Conservation (phyloP, 2,113 vertebrate genomes). For the Australoheros scitulus region DNA sequence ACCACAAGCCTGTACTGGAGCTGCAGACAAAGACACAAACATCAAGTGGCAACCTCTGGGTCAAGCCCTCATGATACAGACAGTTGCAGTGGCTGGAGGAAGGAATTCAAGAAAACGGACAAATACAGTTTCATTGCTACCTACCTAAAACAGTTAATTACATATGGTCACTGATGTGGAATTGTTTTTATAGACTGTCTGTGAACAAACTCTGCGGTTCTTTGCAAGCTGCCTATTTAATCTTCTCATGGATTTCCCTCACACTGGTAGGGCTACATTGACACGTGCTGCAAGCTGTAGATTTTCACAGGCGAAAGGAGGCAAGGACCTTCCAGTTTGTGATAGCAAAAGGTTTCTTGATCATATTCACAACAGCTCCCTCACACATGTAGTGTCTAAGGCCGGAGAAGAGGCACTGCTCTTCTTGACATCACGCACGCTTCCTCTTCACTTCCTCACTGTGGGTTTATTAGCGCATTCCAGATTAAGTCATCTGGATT, state of each 20-base stretch:
- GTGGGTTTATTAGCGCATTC: too few species aligned
- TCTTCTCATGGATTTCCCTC: conserved; percentile 66
- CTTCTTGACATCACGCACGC: too few species aligned
- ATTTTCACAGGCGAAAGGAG: conserved; percentile 6
- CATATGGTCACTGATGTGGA: conserved; percentile 76
- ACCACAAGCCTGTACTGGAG: conserved; percentile 66
- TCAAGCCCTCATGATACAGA: conserved; percentile 62
- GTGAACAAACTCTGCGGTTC: conserved; percentile 78
- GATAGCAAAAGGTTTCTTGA: conserved; percentile 63
- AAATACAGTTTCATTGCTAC: conserved; percentile 78
- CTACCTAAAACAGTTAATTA: conserved; percentile 80
- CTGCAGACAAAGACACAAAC: conserved; percentile 68
- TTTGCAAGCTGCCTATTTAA: conserved; percentile 80
- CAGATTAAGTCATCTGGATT: too few species aligned
- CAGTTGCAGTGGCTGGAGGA: conserved; percentile 50
- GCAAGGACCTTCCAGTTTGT: conserved; percentile 55
- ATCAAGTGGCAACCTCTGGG: conserved; percentile 61
- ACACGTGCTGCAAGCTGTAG: conserved; percentile 56
- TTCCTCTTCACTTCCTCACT: too few species aligned
- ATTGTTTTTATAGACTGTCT: conserved; percentile 75
- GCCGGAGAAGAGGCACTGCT: not conserved
- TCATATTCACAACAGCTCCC: conserved; percentile 30
- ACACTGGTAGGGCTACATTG: conserved; percentile 52
- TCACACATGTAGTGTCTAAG: conserved; percentile 39
- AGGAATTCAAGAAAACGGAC: conserved; percentile 74